phyloP scores from a whole-genome alignment of 2,113 vertebrate species.

The Nesoenas mayeri region DNA sequence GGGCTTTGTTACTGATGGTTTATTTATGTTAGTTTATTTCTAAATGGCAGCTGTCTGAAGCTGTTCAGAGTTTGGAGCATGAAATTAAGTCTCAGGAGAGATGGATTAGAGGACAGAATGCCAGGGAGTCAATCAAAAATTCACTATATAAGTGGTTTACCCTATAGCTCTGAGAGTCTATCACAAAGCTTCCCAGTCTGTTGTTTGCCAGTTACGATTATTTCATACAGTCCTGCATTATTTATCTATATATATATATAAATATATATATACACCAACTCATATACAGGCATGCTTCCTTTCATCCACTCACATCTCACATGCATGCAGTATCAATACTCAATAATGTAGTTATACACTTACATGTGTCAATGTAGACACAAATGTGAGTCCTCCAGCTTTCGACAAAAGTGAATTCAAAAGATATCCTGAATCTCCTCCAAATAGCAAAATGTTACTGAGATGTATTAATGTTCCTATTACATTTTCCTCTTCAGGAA shows the following conservation, averaged over 20 bases:
- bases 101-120: conserved; percentile 34
- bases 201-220: not conserved
- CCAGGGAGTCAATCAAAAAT: conserved; percentile 25
- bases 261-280: too few relatives aligned
- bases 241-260: too few relatives aligned
- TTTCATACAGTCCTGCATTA: not conserved
- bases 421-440: too few relatives aligned
- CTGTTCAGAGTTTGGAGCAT: conserved; percentile 24
- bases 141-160: not conserved
- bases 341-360: too few relatives aligned
- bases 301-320: not conserved
- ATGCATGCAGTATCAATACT: too few relatives aligned
- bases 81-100: conserved; percentile 57
- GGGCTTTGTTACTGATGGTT: not conserved
- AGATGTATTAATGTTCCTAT: too few relatives aligned
- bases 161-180: not conserved
- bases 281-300: not conserved
- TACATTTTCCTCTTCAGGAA: too few relatives aligned
- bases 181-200: not conserved
- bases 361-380: too few relatives aligned
- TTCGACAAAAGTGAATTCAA: too few relatives aligned
- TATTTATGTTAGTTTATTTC: conserved; percentile 48
- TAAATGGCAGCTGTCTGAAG: conserved; percentile 48
- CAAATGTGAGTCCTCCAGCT: too few relatives aligned
- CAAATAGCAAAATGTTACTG: too few relatives aligned